Evolutionary conservation across 2,113 vertebrate species (phyloP).

Genomic region (Apodemus speciosus): DNA sequence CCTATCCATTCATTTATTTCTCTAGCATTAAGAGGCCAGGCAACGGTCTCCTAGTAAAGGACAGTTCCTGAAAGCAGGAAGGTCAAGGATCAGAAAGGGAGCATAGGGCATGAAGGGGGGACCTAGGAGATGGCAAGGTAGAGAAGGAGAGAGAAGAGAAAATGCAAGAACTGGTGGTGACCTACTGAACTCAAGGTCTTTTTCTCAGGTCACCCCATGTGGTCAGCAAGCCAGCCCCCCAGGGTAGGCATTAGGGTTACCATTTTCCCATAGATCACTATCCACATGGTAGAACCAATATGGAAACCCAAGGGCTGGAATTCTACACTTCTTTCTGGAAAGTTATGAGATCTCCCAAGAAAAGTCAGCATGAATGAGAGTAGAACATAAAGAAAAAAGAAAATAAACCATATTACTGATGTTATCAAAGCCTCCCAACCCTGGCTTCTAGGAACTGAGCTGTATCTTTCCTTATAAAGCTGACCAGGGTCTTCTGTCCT

Average conservation of each 20-base stretch:
- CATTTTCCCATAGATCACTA: not conserved
- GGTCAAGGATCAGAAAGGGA: not conserved
- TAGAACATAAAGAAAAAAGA: not conserved
- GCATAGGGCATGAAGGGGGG: not conserved
- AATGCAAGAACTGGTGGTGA: not conserved
- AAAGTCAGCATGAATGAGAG: not conserved
- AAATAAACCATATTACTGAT: not conserved
- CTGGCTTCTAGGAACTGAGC: not conserved
- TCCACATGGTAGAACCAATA: not conserved
- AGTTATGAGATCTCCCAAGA: not conserved
- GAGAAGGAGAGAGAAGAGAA: not conserved
- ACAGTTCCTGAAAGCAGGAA: not conserved
- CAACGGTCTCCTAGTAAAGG: not conserved
- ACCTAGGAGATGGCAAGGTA: not conserved
- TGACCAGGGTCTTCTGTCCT: not conserved
- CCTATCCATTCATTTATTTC: not conserved
- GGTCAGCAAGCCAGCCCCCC: not conserved
- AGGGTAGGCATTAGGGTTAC: not conserved
- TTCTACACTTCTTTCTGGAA: not conserved
- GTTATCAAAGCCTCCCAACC: not conserved
- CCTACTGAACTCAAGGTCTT: not conserved
- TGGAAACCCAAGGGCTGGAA: not conserved
- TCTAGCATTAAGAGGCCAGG: not conserved
- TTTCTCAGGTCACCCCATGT: not conserved
- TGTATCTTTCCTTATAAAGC: not conserved